Evolutionary conservation across 2,888 invertebrate genomes (phyloP).

Genomic region (Agrotis puta): DNA sequence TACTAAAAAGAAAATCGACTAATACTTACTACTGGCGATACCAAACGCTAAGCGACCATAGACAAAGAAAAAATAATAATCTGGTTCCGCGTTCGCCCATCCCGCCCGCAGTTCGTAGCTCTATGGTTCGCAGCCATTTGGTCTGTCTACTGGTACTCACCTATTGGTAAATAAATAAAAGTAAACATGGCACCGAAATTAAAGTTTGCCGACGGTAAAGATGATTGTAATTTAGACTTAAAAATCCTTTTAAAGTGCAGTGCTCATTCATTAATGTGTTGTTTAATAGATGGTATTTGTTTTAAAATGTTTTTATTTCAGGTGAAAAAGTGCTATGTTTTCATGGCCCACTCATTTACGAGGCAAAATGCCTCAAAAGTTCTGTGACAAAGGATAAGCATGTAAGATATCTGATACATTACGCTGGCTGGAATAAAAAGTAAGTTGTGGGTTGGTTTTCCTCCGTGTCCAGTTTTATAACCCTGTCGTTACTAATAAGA

Average conservation of each 20-base stretch:
- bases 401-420: conserved; percentile 98
- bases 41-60: background rate
- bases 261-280: background rate
- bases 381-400: conserved; percentile 96
- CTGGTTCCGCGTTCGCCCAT: too few relatives aligned
- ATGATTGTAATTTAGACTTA: background rate
- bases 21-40: background rate
- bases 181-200: conserved; percentile 91
- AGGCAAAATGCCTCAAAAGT: conserved; percentile 98
- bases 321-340: conserved; percentile 98
- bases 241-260: background rate
- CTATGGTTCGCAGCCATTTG: background rate
- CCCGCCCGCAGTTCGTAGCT: too few relatives aligned
- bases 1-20: conserved; percentile 6
- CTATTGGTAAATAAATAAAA: conserved; percentile 29
- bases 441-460: conserved; percentile 83
- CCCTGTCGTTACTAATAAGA: background rate
- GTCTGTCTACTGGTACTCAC: background rate
- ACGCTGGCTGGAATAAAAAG: conserved; percentile 99
- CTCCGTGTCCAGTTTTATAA: background rate
- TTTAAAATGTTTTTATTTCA: conserved; percentile 78
- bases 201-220: conserved; percentile 94
- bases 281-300: background rate
- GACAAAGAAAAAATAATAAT: background rate
- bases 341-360: conserved; percentile 98